Conservation (phyloP, 2,113 vertebrate species). For the mouse (Mus musculus) region GRCm39 chr5:101780001-101780500, state of each 20-base stretch:
- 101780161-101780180: not conserved
- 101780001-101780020: too few species aligned
- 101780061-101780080: too few species aligned
- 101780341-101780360: not conserved
- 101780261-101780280: not conserved
- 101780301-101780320: too few species aligned
- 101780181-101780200: not conserved
- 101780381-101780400: not conserved
- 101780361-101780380: not conserved
- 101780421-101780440: not conserved
- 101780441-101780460: not conserved
- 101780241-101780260: not conserved
- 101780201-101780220: not conserved
- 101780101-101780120: conserved; percentile 16
- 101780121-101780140: not conserved
- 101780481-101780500: not conserved
- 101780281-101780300: not conserved
- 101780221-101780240: not conserved
- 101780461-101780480: not conserved
- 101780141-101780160: conserved; percentile 35
- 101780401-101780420: not conserved
- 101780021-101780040: too few species aligned
- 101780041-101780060: too few species aligned
- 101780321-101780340: not conserved
- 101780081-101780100: not conserved